phyloP scores from a whole-genome alignment of 2,888 invertebrate species.

The Drosophila engyochracea region DNA sequence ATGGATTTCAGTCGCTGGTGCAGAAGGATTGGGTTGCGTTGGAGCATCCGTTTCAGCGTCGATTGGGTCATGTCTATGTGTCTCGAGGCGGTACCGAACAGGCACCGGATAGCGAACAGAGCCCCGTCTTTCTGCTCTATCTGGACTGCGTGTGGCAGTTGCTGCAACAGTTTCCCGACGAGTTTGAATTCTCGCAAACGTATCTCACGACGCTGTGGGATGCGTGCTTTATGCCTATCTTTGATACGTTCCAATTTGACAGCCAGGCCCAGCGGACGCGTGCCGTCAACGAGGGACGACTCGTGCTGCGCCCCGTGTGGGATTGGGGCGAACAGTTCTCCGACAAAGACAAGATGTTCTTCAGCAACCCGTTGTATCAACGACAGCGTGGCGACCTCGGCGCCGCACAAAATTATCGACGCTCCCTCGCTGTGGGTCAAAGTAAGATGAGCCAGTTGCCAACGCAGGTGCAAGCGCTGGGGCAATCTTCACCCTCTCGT shows the following conservation, averaged over 20 bases:
- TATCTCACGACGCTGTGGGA: constrained; percentile 97
- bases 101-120: constrained; percentile 86
- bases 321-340: constrained; percentile 95
- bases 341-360: constrained; percentile 92
- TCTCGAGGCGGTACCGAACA: constrained; percentile 29
- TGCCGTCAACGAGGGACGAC: constrained; percentile 86
- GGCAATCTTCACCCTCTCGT: constrained; percentile 56
- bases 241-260: constrained; percentile 97
- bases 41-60: constrained; percentile 92
- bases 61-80: constrained; percentile 88
- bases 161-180: constrained; percentile 93
- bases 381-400: constrained; percentile 67
- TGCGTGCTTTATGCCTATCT: constrained; percentile 93
- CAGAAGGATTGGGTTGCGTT: constrained; percentile 98
- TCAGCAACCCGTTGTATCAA: constrained; percentile 93
- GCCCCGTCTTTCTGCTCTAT: constrained; percentile 95
- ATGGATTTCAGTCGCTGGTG: constrained; percentile 95
- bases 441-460: constrained; percentile 59
- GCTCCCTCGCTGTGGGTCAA: constrained; percentile 78
- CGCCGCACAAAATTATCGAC: constrained; percentile 76
- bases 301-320: constrained; percentile 93
- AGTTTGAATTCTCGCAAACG: constrained; percentile 96
- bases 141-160: constrained; percentile 98
- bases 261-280: constrained; percentile 91
- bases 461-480: constrained; percentile 21